A percentile compares a stretch with the other conserved stretches of the same genome.
phyloP scores from a whole-genome alignment of 2,888 invertebrate species.

The Cataglyphis cursor region DNA sequence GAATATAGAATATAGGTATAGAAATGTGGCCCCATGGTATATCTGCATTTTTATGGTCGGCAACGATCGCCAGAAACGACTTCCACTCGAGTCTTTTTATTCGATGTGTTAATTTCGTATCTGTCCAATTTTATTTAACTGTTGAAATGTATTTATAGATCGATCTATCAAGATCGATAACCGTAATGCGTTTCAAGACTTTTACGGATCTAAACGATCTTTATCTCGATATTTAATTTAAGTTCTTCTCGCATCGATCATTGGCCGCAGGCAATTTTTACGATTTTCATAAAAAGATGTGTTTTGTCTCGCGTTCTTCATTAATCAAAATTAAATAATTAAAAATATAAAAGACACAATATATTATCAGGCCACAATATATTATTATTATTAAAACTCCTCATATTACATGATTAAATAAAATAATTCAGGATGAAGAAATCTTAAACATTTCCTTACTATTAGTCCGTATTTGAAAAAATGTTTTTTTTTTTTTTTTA shows the following conservation, averaged over 20 bases:
- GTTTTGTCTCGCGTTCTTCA: background rate
- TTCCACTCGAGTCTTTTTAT: constrained; percentile 1
- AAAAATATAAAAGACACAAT: background rate
- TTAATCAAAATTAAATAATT: background rate
- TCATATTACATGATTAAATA: background rate
- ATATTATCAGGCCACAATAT: background rate
- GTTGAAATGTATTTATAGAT: background rate
- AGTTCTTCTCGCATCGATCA: background rate
- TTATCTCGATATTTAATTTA: background rate
- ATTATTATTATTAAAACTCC: background rate
- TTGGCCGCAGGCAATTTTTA: background rate
- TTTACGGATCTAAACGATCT: constrained; percentile 20
- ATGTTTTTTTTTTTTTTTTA: background rate
- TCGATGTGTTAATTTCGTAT: background rate
- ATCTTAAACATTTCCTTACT: constrained; percentile 7
- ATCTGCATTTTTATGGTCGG: constrained; percentile 37
- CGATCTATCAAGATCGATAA: constrained; percentile 15
- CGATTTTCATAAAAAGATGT: background rate
- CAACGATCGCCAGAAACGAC: constrained; percentile 23
- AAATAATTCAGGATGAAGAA: background rate
- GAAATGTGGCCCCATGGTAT: background rate
- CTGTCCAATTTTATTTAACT: constrained; percentile 11
- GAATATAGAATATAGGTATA: background rate
- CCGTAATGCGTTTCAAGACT: background rate
- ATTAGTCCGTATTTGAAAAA: background rate